A percentile compares a stretch with the other conserved stretches of the same genome.
Evolutionary conservation across 2,113 vertebrate species (phyloP).

Genomic region (Cyanoderma ruficeps): DNA sequence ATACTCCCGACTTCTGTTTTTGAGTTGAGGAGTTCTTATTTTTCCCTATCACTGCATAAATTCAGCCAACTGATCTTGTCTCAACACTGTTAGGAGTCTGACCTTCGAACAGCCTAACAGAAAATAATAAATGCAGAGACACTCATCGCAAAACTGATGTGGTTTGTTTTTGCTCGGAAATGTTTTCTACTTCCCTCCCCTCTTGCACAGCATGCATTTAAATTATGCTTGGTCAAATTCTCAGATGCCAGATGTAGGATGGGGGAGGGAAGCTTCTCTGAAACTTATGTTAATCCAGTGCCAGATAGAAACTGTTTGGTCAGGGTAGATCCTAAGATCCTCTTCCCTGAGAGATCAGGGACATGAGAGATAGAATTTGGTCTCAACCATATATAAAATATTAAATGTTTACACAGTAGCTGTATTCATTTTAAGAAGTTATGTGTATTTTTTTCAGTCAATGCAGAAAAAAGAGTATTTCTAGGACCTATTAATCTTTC

Average conservation of each 20-base stretch:
- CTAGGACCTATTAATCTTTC: not conserved
- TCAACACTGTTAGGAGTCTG: not conserved
- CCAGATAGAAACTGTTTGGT: not conserved
- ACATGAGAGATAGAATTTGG: not conserved
- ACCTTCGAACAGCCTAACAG: not conserved
- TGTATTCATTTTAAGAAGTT: not conserved
- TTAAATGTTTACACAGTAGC: not conserved
- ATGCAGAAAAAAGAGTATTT: not conserved
- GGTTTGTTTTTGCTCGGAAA: not conserved
- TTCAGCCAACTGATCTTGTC: not conserved
- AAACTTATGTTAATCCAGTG: not conserved
- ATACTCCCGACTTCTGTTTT: conserved; percentile 21
- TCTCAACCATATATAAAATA: not conserved
- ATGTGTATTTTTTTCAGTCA: not conserved
- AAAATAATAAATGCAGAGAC: not conserved
- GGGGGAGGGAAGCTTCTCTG: not conserved
- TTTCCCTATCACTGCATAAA: not conserved
- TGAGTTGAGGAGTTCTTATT: not conserved
- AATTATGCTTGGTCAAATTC: not conserved
- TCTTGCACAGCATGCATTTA: not conserved
- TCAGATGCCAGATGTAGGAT: not conserved
- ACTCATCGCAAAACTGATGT: not conserved
- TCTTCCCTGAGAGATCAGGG: not conserved
- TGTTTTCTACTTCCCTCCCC: not conserved
- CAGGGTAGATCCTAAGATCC: not conserved